Base-by-base conservation (phyloP, 2,888 invertebrate genomes). In the Xanthia togata region DNA sequence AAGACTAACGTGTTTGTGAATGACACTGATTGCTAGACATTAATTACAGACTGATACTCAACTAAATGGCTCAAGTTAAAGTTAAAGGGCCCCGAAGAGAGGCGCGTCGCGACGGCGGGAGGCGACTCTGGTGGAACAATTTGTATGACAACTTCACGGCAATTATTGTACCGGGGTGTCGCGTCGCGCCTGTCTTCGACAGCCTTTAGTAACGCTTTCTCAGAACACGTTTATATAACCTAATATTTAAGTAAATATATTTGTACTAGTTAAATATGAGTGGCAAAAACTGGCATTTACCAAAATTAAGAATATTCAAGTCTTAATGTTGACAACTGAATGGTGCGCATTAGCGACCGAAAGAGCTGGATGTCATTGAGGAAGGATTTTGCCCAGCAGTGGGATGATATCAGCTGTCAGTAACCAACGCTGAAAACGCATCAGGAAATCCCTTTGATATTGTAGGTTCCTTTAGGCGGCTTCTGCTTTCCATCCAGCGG, bases 11-110 rank as follows among this genome's bases (percentile, higher is more conserved):
- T 20, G 55, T 12, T 4, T 76, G 63, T 35, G 35, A 35, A 59
- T 59, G 71, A 71, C 71, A 64, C 9, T 64, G 57, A 78, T 78
- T 71, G 78, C 35, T 64, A 57, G 41, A 64, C 41, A 53, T 65
- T 71, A 5, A 71, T 64, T 41, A 55, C 14, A 63, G 31, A 6
- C 76, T 55, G 14, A 17, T 17, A 77, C 12, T 68, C 17, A n/a
- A 60, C 8, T 35, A n/a, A 67, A 67, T 31, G 9, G 41, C 57
- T 20, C 11, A n/a, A 76, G n/a, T 59, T 59, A 26, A 5, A 31
- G 26, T 47, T n/a, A 31, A 59, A 20, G 6, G 50, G 20, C 20
- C 20, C 6, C 6, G 50, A 17, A 20, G 8, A 8, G 2, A 20
- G 20, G 50, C 20, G 20, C 2, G 6, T 8, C 20, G 20, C 2